Evolutionary conservation across 2,113 vertebrate genomes (phyloP), one percentile per base, ranked within the genome.

Genomic region (Salminus brasiliensis): DNA sequence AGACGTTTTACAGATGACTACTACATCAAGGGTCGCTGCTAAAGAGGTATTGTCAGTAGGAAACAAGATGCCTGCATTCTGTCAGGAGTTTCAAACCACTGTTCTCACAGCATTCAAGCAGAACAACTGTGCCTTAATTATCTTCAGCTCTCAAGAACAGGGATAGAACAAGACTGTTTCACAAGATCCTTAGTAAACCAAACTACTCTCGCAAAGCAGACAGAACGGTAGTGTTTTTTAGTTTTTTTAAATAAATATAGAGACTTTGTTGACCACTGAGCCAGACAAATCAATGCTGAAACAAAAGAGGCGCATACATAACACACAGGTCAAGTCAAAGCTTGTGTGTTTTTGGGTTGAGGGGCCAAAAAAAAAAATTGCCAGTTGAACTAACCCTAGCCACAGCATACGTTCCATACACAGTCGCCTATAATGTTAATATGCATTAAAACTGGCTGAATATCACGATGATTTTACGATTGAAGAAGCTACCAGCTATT

Each of bases 1-100:
- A 55, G 5, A 41, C 11, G 1, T 11, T 34, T 16, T 16, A 49
- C 23, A 27, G 66, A 69, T 57, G 80, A 49, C 12, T 23, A 41
- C 12, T 18, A 29, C 29, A 45, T 74, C 62, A 23, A 68, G 23
- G 45, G 29, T 57, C 25, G 72, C 81, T 83, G 76, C 76, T 83
- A 70, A 53, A 66, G 16, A 62, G 72, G 73, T 34, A 45, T 36
- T 69, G 27, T 27, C 68, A 72, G 70, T 60, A 41, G 21, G 60
- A 74, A 47, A n/a, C n/a, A n/a, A n/a, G 39, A 45, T 36, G 47
- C 32, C 63, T n/a, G 45, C 69, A 49, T 59, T 16, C 13, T n/a
- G 62, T 73, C 32, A 39, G 45, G 13, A 49, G 45, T 73, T 27
- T 10, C 34, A 66, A 52, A 41, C 30, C 49, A 66, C 39, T 66